Percentiles rank a stretch among this genome's conserved stretches.
Conservation (phyloP, 2,888 invertebrate genomes). For the Eupithecia subfuscata region DNA sequence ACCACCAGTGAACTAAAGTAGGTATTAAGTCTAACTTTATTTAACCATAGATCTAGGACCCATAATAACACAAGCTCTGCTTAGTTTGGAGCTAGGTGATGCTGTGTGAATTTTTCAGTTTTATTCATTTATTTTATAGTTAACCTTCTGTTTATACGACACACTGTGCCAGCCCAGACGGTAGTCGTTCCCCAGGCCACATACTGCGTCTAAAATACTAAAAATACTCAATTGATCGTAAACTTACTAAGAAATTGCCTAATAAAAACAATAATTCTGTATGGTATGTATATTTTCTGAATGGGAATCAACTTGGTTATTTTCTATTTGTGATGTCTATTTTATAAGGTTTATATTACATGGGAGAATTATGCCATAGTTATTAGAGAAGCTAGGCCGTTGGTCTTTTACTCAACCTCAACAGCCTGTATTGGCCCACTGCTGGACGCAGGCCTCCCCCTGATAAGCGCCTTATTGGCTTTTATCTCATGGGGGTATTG, state of each 20-base stretch:
- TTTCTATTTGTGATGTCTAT: conserved; percentile 28
- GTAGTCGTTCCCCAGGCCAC: conserved; percentile 38
- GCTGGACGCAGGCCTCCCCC: too few species aligned
- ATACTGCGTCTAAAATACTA: conserved; percentile 45
- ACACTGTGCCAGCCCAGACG: conserved; percentile 22
- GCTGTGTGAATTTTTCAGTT: too few species aligned
- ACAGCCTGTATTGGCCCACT: too few species aligned
- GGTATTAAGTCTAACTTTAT: too few species aligned
- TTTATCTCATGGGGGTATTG: too few species aligned
- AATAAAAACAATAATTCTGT: conserved; percentile 42
- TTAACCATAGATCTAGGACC: too few species aligned
- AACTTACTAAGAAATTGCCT: conserved; percentile 39
- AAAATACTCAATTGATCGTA: conserved; percentile 46
- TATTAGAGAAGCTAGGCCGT: background rate
- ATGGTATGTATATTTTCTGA: conserved; percentile 27
- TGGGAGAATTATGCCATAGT: background rate
- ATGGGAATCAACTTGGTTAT: conserved; percentile 31
- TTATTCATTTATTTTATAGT: too few species aligned
- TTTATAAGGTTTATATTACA: conserved; percentile 17
- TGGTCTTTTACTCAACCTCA: too few species aligned
- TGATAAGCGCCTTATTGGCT: too few species aligned
- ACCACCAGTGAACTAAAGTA: too few species aligned
- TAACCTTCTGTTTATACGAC: background rate
- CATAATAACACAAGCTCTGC: too few species aligned
- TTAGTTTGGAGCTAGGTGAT: too few species aligned